These are phyloP conservation scores for Chaetops frenatus DNA, from an alignment of 2,113 vertebrate genomes.

Conservation along the genomic window DNA sequence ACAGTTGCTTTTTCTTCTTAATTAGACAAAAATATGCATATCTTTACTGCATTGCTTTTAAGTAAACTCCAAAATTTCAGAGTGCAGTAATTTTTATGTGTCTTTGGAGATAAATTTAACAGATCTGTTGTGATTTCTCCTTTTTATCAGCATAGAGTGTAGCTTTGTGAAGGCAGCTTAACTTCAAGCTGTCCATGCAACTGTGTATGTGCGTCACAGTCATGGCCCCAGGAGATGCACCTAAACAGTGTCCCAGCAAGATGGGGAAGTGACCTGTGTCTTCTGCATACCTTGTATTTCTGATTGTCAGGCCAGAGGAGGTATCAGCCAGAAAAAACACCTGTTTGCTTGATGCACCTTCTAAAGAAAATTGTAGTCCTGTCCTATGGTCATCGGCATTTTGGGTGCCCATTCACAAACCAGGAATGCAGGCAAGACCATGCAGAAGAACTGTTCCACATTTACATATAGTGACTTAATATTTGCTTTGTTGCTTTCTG, in stretches of 20 bases:
- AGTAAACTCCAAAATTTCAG: background rate
- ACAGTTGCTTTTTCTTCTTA: background rate
- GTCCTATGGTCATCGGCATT: background rate
- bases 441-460: background rate
- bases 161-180: background rate
- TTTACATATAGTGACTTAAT: background rate
- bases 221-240: background rate
- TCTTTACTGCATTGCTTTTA: background rate
- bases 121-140: background rate
- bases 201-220: background rate
- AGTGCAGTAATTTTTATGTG: background rate
- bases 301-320: background rate
- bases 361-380: background rate
- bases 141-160: background rate
- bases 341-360: background rate
- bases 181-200: background rate
- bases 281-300: background rate
- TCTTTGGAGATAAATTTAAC: background rate
- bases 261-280: background rate
- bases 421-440: background rate
- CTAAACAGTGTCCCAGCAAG: background rate
- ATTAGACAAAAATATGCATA: background rate
- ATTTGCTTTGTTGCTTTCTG: background rate
- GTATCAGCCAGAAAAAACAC: background rate
- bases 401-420: background rate